Percentiles rank a stretch among this genome's conserved stretches.
Conservation (phyloP, 2,888 invertebrate genomes). For the Phlogophora meticulosa region DNA sequence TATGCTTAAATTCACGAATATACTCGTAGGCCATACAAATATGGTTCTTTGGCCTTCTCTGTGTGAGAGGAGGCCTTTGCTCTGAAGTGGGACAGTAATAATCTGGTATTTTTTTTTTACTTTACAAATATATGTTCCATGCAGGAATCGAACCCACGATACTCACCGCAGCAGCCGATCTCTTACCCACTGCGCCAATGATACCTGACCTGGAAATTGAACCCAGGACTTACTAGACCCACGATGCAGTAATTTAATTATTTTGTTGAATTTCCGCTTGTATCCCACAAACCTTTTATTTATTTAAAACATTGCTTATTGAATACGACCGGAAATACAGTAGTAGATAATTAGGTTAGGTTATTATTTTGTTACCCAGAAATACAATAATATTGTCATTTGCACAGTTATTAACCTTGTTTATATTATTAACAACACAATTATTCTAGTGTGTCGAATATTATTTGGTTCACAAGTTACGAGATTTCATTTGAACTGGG, state of each 20-base stretch:
- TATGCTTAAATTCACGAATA: no score
- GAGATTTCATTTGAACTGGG: not conserved
- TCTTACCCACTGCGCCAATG: no score
- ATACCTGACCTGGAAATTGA: no score
- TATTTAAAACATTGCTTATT: conserved; percentile 3
- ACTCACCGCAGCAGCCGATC: no score
- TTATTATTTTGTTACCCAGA: not conserved
- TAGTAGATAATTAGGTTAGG: not conserved
- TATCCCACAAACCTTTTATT: not conserved
- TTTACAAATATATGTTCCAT: no score
- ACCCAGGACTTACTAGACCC: no score
- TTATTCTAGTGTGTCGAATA: not conserved
- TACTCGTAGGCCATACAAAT: no score
- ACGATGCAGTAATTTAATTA: not conserved
- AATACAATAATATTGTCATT: conserved; percentile 6
- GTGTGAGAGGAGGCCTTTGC: no score
- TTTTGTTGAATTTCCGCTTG: not conserved
- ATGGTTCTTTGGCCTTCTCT: no score
- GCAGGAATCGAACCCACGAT: no score
- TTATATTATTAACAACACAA: conserved; percentile 1
- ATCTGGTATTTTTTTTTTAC: no score
- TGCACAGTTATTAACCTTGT: not conserved
- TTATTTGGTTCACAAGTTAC: not conserved
- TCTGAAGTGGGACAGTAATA: no score
- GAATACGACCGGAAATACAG: not conserved